These are phyloP conservation scores for Epinephelus lanceolatus DNA, from an alignment of 2,113 vertebrate genomes.

Conservation along the genomic window DNA sequence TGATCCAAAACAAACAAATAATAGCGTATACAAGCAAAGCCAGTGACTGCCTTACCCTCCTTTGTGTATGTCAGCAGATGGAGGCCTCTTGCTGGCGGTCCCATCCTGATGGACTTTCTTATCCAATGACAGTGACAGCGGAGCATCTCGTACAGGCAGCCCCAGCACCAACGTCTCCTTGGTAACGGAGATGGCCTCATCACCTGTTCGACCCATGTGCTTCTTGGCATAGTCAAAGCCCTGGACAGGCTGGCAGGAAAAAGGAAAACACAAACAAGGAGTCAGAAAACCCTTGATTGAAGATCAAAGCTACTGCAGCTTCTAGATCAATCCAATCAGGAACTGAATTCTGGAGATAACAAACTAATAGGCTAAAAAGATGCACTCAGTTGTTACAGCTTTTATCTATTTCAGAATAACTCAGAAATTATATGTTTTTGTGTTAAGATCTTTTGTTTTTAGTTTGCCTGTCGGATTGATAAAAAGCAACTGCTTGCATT, in stretches of 20 bases:
- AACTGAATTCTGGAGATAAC: background rate
- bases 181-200: slow-evolving; percentile 91
- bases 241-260: slow-evolving; percentile 91
- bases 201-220: slow-evolving; percentile 94
- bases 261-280: background rate
- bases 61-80: slow-evolving; percentile 92
- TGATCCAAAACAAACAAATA: background rate
- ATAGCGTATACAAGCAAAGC: background rate
- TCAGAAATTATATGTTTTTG: background rate
- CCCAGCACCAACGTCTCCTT: slow-evolving; percentile 95
- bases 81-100: slow-evolving; percentile 91
- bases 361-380: background rate
- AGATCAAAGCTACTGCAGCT: background rate
- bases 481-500: background rate
- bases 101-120: slow-evolving; percentile 91
- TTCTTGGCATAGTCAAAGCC: slow-evolving; percentile 99
- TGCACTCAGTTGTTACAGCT: background rate
- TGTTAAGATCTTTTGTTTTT: background rate
- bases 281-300: background rate
- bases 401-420: background rate
- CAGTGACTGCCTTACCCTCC: slow-evolving; percentile 86
- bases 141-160: slow-evolving; percentile 91
- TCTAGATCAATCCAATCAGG: slow-evolving; percentile 14
- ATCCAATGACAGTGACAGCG: slow-evolving; percentile 88
- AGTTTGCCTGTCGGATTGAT: slow-evolving; percentile 3